These are phyloP conservation scores for Montipora efflorescens DNA, from an alignment of 64 coral and sea anemone species.

Conservation along the genomic window DNA sequence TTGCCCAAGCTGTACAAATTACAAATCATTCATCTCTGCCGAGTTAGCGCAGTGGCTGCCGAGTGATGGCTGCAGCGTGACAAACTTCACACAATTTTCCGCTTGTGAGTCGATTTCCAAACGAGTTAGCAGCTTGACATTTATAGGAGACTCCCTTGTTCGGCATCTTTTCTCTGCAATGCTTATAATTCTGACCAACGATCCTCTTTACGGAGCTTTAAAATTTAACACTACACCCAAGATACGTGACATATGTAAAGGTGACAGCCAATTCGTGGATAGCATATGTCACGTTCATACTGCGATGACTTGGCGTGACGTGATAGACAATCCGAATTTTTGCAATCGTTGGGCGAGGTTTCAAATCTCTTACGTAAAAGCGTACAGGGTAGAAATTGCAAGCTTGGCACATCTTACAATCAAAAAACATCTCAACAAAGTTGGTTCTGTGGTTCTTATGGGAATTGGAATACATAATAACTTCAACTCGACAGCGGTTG, in stretches of 20 bases:
- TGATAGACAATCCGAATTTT: constrained; percentile 53
- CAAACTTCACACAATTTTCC: constrained; percentile 71
- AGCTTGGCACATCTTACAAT: constrained; percentile 47
- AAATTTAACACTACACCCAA: constrained; percentile 53
- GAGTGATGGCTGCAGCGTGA: constrained; percentile 53
- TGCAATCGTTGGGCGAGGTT: constrained; percentile 61
- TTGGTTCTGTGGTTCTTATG: constrained; percentile 64
- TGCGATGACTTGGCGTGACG: constrained; percentile 72
- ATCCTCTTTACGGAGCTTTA: constrained; percentile 62
- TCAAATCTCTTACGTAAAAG: constrained; percentile 73
- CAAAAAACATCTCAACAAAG: constrained; percentile 46
- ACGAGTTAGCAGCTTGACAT: constrained; percentile 59
- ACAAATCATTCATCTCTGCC: constrained; percentile 71
- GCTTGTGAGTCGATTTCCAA: constrained; percentile 70
- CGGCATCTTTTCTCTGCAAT: constrained; percentile 89
- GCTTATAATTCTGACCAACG: constrained; percentile 75
- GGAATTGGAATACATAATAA: constrained; percentile 89
- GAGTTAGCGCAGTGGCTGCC: constrained; percentile 83
- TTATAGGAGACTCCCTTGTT: constrained; percentile 93
- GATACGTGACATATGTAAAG: constrained; percentile 62
- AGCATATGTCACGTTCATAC: constrained; percentile 86
- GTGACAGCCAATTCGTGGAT: constrained; percentile 89
- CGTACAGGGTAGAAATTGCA: constrained; percentile 76
- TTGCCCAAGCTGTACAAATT: constrained; percentile 82
- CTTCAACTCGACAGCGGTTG: constrained; percentile 73